Evolutionary conservation across 2,888 invertebrate species (phyloP).

Genomic region (Eilema griseolum): DNA sequence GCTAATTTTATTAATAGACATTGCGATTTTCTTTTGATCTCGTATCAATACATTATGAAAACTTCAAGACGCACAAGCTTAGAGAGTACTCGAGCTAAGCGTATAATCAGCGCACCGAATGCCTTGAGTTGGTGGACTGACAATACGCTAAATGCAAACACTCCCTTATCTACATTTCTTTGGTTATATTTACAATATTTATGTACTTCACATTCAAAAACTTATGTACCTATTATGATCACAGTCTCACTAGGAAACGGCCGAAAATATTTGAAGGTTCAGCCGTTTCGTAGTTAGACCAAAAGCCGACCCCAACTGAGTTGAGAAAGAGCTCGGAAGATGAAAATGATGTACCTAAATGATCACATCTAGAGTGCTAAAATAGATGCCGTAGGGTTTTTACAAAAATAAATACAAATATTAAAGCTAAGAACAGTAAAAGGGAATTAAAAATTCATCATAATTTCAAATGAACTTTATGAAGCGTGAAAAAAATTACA

Average conservation of each 20-base stretch:
- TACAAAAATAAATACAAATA: slow-evolving; percentile 5
- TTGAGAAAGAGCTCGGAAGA: not conserved
- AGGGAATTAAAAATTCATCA: not conserved
- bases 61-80: slow-evolving; percentile 33
- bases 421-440: not conserved
- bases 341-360: slow-evolving; percentile 25
- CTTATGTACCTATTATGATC: slow-evolving; percentile 41
- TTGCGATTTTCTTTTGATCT: slow-evolving; percentile 37
- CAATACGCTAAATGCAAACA: slow-evolving; percentile 6
- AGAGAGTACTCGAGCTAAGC: slow-evolving; percentile 11
- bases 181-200: slow-evolving; percentile 76
- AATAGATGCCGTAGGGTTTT: slow-evolving; percentile 22
- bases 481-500: no score
- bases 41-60: slow-evolving; percentile 32
- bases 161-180: slow-evolving; percentile 69
- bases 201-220: slow-evolving; percentile 52
- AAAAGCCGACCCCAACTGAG: not conserved
- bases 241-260: slow-evolving; percentile 17
- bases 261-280: not conserved
- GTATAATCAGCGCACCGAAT: slow-evolving; percentile 10
- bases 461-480: not conserved
- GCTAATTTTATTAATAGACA: slow-evolving; percentile 50
- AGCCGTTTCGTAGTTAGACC: not conserved
- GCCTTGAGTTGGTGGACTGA: not conserved
- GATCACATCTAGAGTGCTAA: slow-evolving; percentile 40